phyloP scores from a whole-genome alignment of 2,888 invertebrate species.

The Mystacides longicornis region DNA sequence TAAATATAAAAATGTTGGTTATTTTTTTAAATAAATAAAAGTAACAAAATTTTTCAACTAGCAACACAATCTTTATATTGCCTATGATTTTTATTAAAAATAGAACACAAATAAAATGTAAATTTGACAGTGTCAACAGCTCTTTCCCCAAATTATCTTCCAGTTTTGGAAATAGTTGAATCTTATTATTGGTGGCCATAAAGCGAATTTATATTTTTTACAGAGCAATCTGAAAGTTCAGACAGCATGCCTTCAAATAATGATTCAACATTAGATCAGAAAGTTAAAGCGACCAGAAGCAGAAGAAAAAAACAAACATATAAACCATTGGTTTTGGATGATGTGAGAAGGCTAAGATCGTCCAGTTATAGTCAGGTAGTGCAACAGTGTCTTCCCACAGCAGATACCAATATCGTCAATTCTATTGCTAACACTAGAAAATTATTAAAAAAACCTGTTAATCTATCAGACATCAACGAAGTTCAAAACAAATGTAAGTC shows the following conservation, averaged over 20 bases:
- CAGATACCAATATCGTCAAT: neutral
- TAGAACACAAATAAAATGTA: neutral
- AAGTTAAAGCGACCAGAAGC: neutral
- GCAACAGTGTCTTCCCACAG: neutral
- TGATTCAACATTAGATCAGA: neutral
- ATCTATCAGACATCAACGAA: constrained; percentile 10
- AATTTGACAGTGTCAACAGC: neutral
- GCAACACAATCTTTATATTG: too few species aligned
- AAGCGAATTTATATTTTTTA: neutral
- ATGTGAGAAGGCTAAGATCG: neutral
- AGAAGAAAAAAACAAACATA: neutral
- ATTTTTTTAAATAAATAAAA: too few species aligned
- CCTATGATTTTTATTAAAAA: neutral
- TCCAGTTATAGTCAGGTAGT: neutral
- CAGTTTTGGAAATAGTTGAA: neutral
- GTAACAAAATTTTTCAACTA: too few species aligned
- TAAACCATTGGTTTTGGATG: neutral
- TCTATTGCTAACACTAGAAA: constrained; percentile 12
- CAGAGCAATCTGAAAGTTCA: neutral
- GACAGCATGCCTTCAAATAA: neutral
- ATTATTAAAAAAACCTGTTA: constrained; percentile 14
- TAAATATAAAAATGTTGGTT: constrained; percentile 9
- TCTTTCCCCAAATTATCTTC: neutral
- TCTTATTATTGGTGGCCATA: neutral
- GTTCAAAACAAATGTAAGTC: constrained; percentile 13